Conservation (phyloP, 2,888 invertebrate genomes). For the Mellilla xanthometata region DNA sequence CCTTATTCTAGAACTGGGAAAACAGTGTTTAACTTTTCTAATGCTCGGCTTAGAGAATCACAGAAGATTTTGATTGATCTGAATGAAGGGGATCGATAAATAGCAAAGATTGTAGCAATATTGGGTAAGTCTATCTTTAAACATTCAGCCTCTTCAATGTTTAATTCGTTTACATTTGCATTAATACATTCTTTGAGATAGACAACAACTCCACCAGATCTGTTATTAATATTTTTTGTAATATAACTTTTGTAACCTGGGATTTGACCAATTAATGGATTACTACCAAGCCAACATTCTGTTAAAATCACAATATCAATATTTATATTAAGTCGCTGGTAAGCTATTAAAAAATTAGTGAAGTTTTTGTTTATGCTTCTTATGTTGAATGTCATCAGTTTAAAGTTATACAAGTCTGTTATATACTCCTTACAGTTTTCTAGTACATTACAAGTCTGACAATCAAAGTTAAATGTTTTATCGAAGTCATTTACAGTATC, state of each 20-base stretch:
- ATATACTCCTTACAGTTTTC: neutral
- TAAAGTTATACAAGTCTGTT: neutral
- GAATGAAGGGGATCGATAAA: neutral
- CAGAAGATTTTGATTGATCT: neutral
- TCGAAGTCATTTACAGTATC: slow-evolving; percentile 1
- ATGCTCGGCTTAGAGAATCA: neutral
- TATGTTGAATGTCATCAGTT: neutral
- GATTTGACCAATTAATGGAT: neutral
- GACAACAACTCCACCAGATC: neutral
- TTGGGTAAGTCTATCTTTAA: neutral
- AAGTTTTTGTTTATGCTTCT: neutral
- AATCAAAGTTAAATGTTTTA: neutral
- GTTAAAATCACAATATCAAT: neutral
- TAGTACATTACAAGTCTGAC: neutral
- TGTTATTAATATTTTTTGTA: neutral
- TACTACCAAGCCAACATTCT: neutral
- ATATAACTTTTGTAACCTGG: neutral
- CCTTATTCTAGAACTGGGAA: neutral
- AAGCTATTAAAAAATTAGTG: neutral
- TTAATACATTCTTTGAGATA: neutral
- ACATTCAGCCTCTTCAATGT: neutral
- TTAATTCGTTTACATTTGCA: neutral
- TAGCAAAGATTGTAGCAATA: neutral
- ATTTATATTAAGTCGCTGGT: neutral
- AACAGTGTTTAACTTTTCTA: neutral